A percentile compares a stretch with the other conserved stretches of the same genome.
phyloP scores from a whole-genome alignment of 2,113 vertebrate genomes.

The Lepus americanus region DNA sequence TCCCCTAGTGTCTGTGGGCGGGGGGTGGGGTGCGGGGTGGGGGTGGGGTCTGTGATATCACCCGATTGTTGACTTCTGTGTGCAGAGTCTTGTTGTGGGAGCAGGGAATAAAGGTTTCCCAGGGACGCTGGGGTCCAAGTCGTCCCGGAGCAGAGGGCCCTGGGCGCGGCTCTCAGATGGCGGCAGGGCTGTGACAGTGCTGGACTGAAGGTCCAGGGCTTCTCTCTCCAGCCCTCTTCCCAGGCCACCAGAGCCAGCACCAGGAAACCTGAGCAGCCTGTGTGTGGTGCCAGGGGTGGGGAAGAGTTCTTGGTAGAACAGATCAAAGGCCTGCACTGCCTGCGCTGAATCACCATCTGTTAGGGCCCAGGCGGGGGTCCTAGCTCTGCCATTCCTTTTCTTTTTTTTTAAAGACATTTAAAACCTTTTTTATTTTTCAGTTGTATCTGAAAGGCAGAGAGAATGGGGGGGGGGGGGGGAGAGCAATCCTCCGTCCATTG shows the following conservation, averaged over 20 bases:
- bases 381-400: accelerated
- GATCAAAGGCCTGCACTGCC: background rate
- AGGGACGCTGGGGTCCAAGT: background rate
- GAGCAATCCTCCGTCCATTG: too few species aligned
- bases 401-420: too few species aligned
- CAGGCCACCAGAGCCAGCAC: background rate
- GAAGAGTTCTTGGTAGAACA: background rate
- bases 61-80: conserved; percentile 66
- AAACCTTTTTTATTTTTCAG: too few species aligned
- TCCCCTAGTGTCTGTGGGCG: conserved; percentile 63
- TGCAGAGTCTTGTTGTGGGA: conserved; percentile 71
- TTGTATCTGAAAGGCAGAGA: too few species aligned
- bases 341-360: background rate
- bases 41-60: conserved; percentile 73
- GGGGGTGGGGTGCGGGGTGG: conserved; percentile 6
- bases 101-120: conserved; percentile 85
- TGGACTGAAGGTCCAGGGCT: background rate
- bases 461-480: too few species aligned
- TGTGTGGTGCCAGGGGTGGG: background rate
- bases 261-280: background rate
- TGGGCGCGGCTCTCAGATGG: background rate
- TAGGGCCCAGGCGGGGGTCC: background rate
- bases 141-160: background rate
- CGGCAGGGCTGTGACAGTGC: background rate
- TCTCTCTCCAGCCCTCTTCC: background rate